phyloP scores from a whole-genome alignment of 2,113 vertebrate genomes.

The Diadophis punctatus region DNA sequence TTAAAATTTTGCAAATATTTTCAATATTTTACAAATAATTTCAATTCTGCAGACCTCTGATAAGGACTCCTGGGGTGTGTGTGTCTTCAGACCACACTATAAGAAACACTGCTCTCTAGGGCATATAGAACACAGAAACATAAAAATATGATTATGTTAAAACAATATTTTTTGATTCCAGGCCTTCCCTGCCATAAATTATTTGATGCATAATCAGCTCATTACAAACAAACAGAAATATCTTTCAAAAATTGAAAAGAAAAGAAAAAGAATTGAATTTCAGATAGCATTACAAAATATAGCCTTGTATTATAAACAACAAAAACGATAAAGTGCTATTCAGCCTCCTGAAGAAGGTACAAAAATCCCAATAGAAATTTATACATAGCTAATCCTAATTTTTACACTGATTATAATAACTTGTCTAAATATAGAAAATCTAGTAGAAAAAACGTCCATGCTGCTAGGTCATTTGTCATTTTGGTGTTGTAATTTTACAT shows the following conservation, averaged over 20 bases:
- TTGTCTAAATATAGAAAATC: background rate
- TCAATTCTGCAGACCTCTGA: background rate
- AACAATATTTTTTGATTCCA: background rate
- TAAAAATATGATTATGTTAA: background rate
- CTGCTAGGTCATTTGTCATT: conserved; percentile 27
- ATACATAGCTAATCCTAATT: background rate
- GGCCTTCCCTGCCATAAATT: background rate
- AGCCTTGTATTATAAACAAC: background rate
- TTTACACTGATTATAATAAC: background rate
- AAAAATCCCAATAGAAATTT: background rate
- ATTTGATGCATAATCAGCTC: background rate
- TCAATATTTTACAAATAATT: background rate
- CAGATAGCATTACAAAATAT: background rate
- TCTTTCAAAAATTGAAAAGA: background rate
- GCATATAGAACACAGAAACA: background rate
- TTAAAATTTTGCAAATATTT: background rate
- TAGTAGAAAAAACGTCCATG: background rate
- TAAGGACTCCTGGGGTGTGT: background rate
- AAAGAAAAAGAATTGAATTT: background rate
- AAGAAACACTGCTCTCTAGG: background rate
- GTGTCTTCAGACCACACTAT: background rate
- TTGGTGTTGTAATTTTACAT: conserved; percentile 60
- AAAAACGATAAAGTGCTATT: background rate
- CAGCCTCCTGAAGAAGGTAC: background rate
- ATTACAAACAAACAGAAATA: background rate